Percentiles rank a stretch among this genome's conserved stretches.
Evolutionary conservation across 2,797 vertebrate genomes (phyloP).

Genomic region (Pterois miles): DNA sequence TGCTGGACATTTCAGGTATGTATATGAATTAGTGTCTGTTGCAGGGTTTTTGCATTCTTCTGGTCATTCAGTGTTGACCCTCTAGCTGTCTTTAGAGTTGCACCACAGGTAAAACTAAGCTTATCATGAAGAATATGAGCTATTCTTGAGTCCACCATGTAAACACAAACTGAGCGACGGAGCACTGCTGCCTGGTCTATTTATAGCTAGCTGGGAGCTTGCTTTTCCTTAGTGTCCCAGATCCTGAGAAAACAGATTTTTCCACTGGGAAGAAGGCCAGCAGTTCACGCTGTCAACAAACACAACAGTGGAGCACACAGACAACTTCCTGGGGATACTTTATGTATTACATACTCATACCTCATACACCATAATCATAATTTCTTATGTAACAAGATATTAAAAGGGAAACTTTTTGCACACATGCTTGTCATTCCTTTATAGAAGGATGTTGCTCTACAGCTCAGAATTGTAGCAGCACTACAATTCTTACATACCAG

Average conservation of each 20-base stretch:
- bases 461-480: neutral
- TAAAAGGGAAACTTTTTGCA: neutral
- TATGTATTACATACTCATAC: neutral
- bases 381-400: neutral
- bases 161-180: constrained; percentile 46
- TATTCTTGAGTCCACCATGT: constrained; percentile 44
- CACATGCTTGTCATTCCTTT: neutral
- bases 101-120: constrained; percentile 25
- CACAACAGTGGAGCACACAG: constrained; percentile 15
- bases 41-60: neutral
- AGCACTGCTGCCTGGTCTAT: constrained; percentile 57
- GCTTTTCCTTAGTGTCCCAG: constrained; percentile 63
- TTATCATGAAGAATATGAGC: constrained; percentile 33
- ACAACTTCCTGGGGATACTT: constrained; percentile 8
- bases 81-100: neutral
- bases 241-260: constrained; percentile 68
- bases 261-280: constrained; percentile 59
- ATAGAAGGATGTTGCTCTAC: neutral
- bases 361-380: neutral
- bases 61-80: constrained; percentile 4
- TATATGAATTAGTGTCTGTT: neutral
- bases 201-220: constrained; percentile 62
- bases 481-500: neutral
- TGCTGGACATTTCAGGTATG: neutral
- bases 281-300: constrained; percentile 61